Base-by-base conservation (phyloP, 2,888 invertebrate genomes). In the Torymus texanus region DNA sequence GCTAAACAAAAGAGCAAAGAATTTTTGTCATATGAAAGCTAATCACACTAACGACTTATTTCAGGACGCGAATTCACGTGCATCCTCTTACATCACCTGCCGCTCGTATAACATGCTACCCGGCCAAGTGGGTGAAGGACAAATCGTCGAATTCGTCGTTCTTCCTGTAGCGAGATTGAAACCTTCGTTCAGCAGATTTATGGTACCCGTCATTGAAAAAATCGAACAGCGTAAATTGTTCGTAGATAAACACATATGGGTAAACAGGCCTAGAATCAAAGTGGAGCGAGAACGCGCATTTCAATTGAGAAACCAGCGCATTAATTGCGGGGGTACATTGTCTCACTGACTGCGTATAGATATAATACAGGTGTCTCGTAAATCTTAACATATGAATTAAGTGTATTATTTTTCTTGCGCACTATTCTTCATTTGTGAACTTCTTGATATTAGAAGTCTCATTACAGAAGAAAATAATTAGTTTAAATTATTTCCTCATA, bases 81-180 rank as follows among this genome's bases (percentile, higher is more conserved):
- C 83, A 84, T 85, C 83, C 84, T 83, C 83, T 87, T 86, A 84
- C 85, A 83, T 83, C 83, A 85, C n/a, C 18, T 74, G 79, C 10
- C 41, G n/a, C 16, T 16, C 29, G 79, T 81, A 81, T 75, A 83
- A 86, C 82, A 86, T 85, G 86, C 85, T 85, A 83, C 83, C 84
- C 81, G 85, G 82, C 75, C 83, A 87, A 85, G 80, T 86, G 84
- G 87, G 87, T 87, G 87, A 87, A 88, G 88, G 87, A 86, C 87
- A 83, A 68, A 61, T 71, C 51, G 61, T 66, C 71, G 71, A 67
- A 79, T 79, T 70, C n/a, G 58, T 21, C 66, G 18, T 13, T 59
- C 61, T 66, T 66, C 66, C 66, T 66, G 21, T 13, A 66, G 2
- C 50, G 51, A 50, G 41, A 10, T n/a, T 29, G 41, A 41, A 41